Evolutionary conservation across 2,113 vertebrate genomes (phyloP), one percentile per base, ranked within the genome.

Genomic region (Dromaius novaehollandiae): DNA sequence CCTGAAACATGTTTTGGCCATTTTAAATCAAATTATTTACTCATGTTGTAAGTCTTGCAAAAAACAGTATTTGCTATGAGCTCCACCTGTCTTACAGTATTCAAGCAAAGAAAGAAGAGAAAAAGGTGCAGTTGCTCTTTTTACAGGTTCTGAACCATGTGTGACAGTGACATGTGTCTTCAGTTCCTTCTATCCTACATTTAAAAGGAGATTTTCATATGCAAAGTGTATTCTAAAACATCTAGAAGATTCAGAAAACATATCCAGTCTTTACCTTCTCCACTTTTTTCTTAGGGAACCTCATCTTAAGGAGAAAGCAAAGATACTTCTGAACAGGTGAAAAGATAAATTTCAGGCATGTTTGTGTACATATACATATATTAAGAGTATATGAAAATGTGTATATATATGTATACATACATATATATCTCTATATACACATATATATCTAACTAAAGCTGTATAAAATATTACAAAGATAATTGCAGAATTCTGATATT

Each of bases 1-100:
- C 55, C 19, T 5, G 1, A 42, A 76, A 10, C 3, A 0, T 60
- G 19, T 64, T 86, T 34, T 15, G 13, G 3, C 7, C n/a, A 50
- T 24, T 26, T 44, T 42, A 56, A 75, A 51, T 51, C 5, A 70
- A 32, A n/a, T 56, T 71, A 51, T 71, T 86, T 83, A 6, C 25
- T 73, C 55, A 24, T 51, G 3, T 48, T 50, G 18, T 4, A 30
- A 56, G 36, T 75, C 74, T 77, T 34, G 58, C 44, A 50, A 56
- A 64, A 38, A 77, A 73, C 44, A 74, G 1, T 86, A 42, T 65
- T 83, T 82, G 17, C 40, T 70, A 7, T 40, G 12, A 90, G 6
- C 10, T 79, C 22, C 34, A 44, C 7, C 2, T 61, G 12, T 17
- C 11, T 18, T 50, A 9, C 5, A 1, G 34, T 83, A 8, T 19